These are phyloP conservation scores for Psix sp. DNA, from an alignment of 1,140 invertebrate genomes.

Conservation along the genomic window DNA sequence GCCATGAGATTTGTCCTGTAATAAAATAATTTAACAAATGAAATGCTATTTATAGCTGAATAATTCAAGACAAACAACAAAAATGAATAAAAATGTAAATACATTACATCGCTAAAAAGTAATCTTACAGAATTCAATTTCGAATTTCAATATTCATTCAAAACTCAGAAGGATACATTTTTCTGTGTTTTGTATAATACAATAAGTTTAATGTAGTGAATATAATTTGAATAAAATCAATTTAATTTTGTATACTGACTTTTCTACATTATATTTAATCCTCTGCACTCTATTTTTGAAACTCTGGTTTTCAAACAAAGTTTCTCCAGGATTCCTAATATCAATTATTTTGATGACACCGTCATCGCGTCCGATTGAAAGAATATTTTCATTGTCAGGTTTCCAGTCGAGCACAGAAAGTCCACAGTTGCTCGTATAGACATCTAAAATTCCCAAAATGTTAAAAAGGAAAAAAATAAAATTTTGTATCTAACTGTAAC, in stretches of 20 bases:
- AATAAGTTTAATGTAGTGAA: too few relatives aligned
- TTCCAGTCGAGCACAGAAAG: constrained; percentile 67
- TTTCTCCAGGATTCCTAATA: constrained; percentile 51
- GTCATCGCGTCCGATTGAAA: constrained; percentile 65
- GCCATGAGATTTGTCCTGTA: constrained; percentile 61
- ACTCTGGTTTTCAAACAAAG: constrained; percentile 38
- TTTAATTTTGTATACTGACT: constrained; percentile 50
- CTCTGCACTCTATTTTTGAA: constrained; percentile 63
- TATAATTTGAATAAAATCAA: too few relatives aligned
- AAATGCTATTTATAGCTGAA: too few relatives aligned
- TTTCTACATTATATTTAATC: constrained; percentile 66
- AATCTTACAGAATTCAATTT: too few relatives aligned
- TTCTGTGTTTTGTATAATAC: too few relatives aligned
- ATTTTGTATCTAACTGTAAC: not conserved
- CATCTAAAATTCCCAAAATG: constrained; percentile 46
- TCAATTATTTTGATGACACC: constrained; percentile 66
- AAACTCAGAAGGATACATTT: too few relatives aligned
- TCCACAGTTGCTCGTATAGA: constrained; percentile 59
- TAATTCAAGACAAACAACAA: too few relatives aligned
- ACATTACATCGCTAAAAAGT: too few relatives aligned
- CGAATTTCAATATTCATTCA: too few relatives aligned
- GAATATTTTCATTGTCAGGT: constrained; percentile 57
- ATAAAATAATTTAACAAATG: too few relatives aligned
- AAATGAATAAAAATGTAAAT: too few relatives aligned
- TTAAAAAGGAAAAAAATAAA: too few relatives aligned